These are phyloP conservation scores for Megaceryle alcyon DNA, from an alignment of 2,797 vertebrate species.

Conservation along the genomic window DNA sequence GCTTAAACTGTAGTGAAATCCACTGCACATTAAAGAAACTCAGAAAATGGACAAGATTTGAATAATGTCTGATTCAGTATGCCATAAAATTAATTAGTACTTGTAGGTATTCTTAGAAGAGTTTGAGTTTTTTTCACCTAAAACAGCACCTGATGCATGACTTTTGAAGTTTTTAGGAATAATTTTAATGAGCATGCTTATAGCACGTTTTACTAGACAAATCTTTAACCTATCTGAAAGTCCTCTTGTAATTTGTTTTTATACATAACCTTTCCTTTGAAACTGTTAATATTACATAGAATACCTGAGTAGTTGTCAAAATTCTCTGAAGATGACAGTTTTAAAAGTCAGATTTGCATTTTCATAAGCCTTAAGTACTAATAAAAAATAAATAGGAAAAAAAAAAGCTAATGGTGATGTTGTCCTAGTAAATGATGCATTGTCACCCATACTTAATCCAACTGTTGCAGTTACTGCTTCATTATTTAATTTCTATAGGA, in stretches of 20 bases:
- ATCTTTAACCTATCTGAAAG: background rate
- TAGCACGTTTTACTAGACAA: background rate
- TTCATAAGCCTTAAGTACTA: background rate
- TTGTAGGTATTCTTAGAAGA: slow-evolving; percentile 11
- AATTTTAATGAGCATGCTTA: background rate
- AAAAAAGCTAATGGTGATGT: background rate
- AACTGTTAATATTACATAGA: background rate
- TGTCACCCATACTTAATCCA: background rate
- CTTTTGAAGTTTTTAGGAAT: background rate
- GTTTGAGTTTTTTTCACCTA: background rate
- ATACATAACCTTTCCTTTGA: background rate
- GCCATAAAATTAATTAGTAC: background rate
- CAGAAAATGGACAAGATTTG: background rate
- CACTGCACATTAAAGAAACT: background rate
- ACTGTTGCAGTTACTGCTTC: background rate
- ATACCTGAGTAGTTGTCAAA: background rate
- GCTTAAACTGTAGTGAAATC: slow-evolving; percentile 25
- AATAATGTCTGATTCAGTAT: background rate
- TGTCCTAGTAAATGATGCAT: background rate
- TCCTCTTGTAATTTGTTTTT: background rate
- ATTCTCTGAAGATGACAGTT: background rate
- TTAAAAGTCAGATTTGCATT: background rate
- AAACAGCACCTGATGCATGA: background rate
- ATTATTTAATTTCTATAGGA: background rate
- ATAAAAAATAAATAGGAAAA: background rate